Percentiles rank a stretch among this genome's conserved stretches.
Conservation (phyloP, 2,797 vertebrate species). For the Oreortyx pictus region DNA sequence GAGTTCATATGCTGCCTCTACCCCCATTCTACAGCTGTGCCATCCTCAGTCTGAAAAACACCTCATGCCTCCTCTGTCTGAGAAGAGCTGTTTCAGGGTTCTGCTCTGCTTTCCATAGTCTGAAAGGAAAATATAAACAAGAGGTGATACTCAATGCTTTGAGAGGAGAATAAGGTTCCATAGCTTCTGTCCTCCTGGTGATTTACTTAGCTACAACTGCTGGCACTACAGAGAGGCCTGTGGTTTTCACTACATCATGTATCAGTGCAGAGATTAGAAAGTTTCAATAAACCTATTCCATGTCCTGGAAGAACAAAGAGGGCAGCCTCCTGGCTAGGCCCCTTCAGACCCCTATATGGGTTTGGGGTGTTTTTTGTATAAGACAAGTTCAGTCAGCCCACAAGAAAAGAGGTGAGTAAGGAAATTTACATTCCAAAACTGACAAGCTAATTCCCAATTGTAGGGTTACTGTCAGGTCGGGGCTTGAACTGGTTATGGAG, state of each 20-base stretch:
- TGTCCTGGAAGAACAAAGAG: background rate
- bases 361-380: background rate
- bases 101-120: background rate
- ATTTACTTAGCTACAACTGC: background rate
- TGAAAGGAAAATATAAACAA: background rate
- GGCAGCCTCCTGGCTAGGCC: background rate
- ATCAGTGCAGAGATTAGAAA: background rate
- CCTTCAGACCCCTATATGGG: background rate
- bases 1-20: background rate
- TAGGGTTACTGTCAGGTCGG: too few species aligned
- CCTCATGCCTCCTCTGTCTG: background rate
- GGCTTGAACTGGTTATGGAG: too few species aligned
- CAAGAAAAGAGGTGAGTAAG: background rate
- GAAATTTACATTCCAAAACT: background rate
- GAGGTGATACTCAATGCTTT: background rate
- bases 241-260: background rate
- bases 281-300: background rate
- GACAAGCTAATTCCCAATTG: background rate
- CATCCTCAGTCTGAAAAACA: background rate
- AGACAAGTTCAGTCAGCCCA: background rate
- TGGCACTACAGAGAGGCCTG: background rate
- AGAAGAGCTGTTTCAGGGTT: background rate
- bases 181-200: background rate
- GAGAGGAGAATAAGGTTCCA: background rate
- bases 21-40: fast-evolving